Base-by-base conservation (phyloP, 2,797 vertebrate genomes). In the Enteromius viviparus region DNA sequence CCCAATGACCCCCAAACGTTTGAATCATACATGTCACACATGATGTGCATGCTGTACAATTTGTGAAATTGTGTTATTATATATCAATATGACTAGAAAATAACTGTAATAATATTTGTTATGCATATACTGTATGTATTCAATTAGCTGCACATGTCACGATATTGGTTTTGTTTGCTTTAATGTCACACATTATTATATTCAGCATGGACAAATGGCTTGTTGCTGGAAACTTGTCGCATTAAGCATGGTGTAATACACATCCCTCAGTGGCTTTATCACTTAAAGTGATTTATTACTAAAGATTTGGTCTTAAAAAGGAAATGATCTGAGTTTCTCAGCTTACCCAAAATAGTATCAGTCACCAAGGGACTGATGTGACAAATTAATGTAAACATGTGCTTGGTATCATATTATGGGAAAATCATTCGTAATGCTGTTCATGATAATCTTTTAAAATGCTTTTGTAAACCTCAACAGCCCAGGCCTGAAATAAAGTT, bases 251-350 rank as follows among this genome's bases (percentile, higher is more conserved):
- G 1, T 21, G 76, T 45, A 64, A 64, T 77, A 40, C 42, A 34
- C 17, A 8, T 65, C 42, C 47, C 15, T 1, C 1, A 29, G 29
- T 68, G 34, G 10, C 19, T 23, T 26, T 74, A 10, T 37, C 68
- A 47, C 47, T 23, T 82, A 76, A 55, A 32, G 32, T 29, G 23
- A 82, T 82, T 76, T 76, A 82, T 68, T 82, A 26, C 47, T 21
- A 11, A 64, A 75, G 17, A 65, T 65, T 66, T 81, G 19, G 29
- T 64, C 62, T 81, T 10, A 12, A 60, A 81, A 51, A 37, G 21
- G 26, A 72, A 49, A 81, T 64, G 37, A 40, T 72, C 29, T 4
- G 34, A 21, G 23, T 29, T 81, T 81, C 69, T 32, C 14, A 17
- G 17, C 19, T 29, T 29, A 32, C 15, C 26, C 45, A 74, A 62